Base-by-base conservation (phyloP, 1,140 invertebrate species). In the Drosophila suzukii region DNA sequence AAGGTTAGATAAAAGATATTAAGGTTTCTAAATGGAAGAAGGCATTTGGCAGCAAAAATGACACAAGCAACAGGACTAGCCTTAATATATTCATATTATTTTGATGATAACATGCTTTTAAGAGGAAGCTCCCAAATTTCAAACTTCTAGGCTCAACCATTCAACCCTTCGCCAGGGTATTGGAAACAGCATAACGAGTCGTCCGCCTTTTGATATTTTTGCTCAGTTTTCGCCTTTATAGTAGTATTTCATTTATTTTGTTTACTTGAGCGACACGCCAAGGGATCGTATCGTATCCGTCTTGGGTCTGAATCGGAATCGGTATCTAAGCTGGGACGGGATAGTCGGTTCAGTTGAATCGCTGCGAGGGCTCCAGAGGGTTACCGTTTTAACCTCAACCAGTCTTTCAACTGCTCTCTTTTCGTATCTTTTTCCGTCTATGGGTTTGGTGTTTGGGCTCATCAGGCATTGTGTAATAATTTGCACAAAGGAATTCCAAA, bases 401-500 rank as follows among this genome's bases (percentile, higher is more conserved):
- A 62, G 46, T 75, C 50, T 78, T 47, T 63, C 30, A 56, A 58
- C 78, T 65, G 51, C 54, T 59, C 44, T 60, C 46, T 51, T 51
- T 51, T 51, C 20, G 24, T 17, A 54, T 49, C 32, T 41, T 34
- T 75, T 27, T 24, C 32, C n/a, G 41, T 27, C 32, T n/a, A 27
- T 27, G 34, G 54, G 5, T 8, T 30, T 15, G n/a, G 15, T 57
- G 47, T 39, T 49, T 67, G 55, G 43, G 13, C 58, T 17, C 65
- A 54, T 46, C 62, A 68, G 67, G 67, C 65, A 71, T 71, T 85
- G 81, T 85, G 74, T 81, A 89, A 88, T 83, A 77, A 73, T 80
- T 88, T 76, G 68, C 82, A 68, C 66, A 82, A 82, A 79, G 60
- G 60, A 81, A 63, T 68, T 61, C 56, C 54, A 78, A 78, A 70